These are phyloP conservation scores for Pocillopora damicornis DNA, from an alignment of 64 coral and sea anemone genomes.

Conservation along the genomic window DNA sequence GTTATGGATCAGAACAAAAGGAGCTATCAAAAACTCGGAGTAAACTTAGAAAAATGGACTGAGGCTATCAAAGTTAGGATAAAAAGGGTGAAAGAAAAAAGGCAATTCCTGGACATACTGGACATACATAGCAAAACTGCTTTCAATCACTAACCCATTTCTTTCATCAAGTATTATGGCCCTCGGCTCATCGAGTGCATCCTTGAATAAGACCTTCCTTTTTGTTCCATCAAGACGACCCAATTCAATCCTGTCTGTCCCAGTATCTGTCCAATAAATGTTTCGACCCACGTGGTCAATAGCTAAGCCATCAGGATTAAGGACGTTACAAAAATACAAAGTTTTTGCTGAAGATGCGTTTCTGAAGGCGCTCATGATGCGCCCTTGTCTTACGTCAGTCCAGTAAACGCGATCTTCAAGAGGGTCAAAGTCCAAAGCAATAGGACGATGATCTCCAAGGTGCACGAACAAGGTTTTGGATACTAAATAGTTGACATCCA, in stretches of 20 bases:
- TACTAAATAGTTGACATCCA: constrained; percentile 17
- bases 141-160: constrained; percentile 48
- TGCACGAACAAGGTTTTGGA: constrained; percentile 21
- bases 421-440: constrained; percentile 69
- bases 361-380: constrained; percentile 43
- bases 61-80: too few relatives aligned
- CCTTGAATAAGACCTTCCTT: constrained; percentile 49
- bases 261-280: constrained; percentile 72
- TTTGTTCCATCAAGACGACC: constrained; percentile 51
- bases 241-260: constrained; percentile 66
- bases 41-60: too few relatives aligned
- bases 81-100: too few relatives aligned
- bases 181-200: constrained; percentile 67
- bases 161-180: constrained; percentile 53
- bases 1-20: too few relatives aligned
- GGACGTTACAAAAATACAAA: constrained; percentile 23
- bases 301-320: constrained; percentile 50
- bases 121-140: too few relatives aligned
- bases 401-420: constrained; percentile 57
- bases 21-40: too few relatives aligned
- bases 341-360: constrained; percentile 30
- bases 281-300: constrained; percentile 50
- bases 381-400: constrained; percentile 48
- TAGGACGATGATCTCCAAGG: constrained; percentile 28
- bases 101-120: too few relatives aligned